phyloP scores from a whole-genome alignment of 2,113 vertebrate genomes.

The Lamprologus lemairii region DNA sequence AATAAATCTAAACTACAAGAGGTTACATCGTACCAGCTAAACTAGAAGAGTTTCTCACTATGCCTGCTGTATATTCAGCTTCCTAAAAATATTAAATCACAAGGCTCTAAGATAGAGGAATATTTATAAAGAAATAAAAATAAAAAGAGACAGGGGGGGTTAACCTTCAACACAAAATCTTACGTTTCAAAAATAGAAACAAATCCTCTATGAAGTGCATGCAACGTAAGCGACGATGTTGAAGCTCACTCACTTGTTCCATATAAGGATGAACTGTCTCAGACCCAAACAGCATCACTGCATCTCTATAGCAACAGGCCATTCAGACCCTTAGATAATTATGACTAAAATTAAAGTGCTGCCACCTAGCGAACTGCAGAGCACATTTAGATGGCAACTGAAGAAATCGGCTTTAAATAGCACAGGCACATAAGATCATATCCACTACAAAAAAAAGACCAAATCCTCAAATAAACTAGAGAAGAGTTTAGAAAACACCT shows the following conservation, averaged over 20 bases:
- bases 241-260: conserved; percentile 2
- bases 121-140: neutral
- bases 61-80: neutral
- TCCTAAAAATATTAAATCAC: neutral
- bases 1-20: neutral
- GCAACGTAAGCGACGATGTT: neutral
- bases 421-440: neutral
- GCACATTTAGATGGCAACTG: neutral
- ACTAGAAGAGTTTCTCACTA: neutral
- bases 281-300: conserved; percentile 39
- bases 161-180: neutral
- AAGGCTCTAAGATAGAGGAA: neutral
- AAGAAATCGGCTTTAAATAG: neutral
- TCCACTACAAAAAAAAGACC: neutral
- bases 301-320: conserved; percentile 53
- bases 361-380: conserved; percentile 47
- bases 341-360: neutral
- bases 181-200: conserved; percentile 14
- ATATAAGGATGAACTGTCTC: conserved; percentile 41
- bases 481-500: neutral
- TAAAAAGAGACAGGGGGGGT: neutral
- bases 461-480: neutral
- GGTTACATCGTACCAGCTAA: neutral
- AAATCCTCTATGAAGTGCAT: neutral
- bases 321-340: neutral